Conservation (phyloP, 2,113 vertebrate species). For the Tetrao urogallus region DNA sequence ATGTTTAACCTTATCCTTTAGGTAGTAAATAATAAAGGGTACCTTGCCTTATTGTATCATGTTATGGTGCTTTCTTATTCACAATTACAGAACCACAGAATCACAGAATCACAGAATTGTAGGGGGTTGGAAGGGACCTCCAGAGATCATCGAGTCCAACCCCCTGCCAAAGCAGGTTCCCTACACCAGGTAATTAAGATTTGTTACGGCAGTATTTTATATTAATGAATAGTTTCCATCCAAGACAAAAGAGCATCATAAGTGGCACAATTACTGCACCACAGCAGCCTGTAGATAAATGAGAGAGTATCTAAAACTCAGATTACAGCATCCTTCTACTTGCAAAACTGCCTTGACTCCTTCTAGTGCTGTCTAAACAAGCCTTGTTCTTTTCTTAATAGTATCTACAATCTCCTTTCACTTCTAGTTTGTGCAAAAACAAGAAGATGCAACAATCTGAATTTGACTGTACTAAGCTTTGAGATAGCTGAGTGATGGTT, state of each 20-base stretch:
- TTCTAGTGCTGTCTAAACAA: neutral
- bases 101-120: too few species aligned
- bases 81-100: too few species aligned
- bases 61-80: too few species aligned
- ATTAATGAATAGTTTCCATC: too few species aligned
- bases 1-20: too few species aligned
- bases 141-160: too few species aligned
- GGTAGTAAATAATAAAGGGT: too few species aligned
- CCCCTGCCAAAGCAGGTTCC: too few species aligned
- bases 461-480: neutral
- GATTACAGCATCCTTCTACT: neutral
- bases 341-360: neutral
- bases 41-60: too few species aligned
- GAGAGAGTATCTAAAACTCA: neutral
- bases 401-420: neutral
- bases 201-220: too few species aligned
- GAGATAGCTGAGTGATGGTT: accelerated
- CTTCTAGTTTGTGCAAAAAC: neutral
- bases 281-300: neutral
- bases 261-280: neutral
- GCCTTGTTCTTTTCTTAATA: neutral
- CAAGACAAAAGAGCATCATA: neutral
- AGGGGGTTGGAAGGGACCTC: too few species aligned
- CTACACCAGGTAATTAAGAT: too few species aligned
- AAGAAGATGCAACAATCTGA: accelerated